Percentiles rank a stretch among this genome's conserved stretches.
These are phyloP conservation scores for Cosmia trapezina DNA, from an alignment of 2,888 invertebrate species.

Conservation along the genomic window DNA sequence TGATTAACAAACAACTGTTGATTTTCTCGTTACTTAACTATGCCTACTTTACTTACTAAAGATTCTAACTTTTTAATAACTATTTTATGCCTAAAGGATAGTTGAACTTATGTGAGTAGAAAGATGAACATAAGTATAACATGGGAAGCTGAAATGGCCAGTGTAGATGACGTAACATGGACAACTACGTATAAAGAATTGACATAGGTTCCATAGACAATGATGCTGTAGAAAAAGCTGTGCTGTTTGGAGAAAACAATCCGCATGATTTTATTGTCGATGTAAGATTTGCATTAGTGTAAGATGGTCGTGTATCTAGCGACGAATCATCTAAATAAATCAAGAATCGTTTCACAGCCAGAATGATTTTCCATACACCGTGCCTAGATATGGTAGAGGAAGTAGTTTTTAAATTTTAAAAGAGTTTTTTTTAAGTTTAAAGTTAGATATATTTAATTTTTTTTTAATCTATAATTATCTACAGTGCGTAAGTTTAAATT, in stretches of 20 bases:
- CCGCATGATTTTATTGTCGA: conserved; percentile 80
- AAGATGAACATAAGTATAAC: conserved; percentile 65
- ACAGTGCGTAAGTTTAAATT: conserved; percentile 88
- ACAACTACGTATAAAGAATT: conserved; percentile 78
- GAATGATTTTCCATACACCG: conserved; percentile 88
- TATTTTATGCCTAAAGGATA: conserved; percentile 83
- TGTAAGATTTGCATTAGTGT: conserved; percentile 69
- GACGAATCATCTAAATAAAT: conserved; percentile 81
- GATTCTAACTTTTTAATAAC: conserved; percentile 78
- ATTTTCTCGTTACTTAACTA: conserved; percentile 82
- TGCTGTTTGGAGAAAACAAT: conserved; percentile 58
- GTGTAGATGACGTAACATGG: conserved; percentile 60
- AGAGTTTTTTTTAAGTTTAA: conserved; percentile 76
- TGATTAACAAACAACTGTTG: conserved; percentile 90
- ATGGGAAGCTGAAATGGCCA: conserved; percentile 59
- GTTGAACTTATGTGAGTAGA: conserved; percentile 70
- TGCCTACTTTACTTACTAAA: conserved; percentile 84
- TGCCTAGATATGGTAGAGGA: conserved; percentile 88
- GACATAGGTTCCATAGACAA: conserved; percentile 72
- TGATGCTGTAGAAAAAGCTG: conserved; percentile 61
- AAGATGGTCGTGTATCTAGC: conserved; percentile 63
- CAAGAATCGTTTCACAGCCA: conserved; percentile 88
- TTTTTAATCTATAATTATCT: conserved; percentile 87
- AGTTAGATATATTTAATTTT: conserved; percentile 74
- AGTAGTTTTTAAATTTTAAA: conserved; percentile 77